A percentile compares a stretch with the other conserved stretches of the same genome.
Evolutionary conservation across 2,888 invertebrate genomes (phyloP).

Genomic region (Caenorhabditis zanzibari): DNA sequence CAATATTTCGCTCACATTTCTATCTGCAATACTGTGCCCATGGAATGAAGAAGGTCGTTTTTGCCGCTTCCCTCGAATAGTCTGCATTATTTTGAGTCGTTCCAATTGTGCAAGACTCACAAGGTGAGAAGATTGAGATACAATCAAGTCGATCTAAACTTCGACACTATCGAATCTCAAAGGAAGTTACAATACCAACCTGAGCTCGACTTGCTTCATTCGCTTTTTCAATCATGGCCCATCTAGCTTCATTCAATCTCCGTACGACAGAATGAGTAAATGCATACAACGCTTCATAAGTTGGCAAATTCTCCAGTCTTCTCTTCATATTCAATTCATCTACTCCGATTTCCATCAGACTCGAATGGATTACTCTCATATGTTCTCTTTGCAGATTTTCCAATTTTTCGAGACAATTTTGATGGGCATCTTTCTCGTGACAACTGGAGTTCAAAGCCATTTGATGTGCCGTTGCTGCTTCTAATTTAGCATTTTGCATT

Average conservation of each 20-base stretch:
- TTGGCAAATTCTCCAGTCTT: conserved; percentile 78
- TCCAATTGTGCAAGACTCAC: conserved; percentile 79
- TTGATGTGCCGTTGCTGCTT: conserved; percentile 77
- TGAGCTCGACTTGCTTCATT: conserved; percentile 68
- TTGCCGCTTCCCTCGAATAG: conserved; percentile 53
- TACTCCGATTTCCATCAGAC: conserved; percentile 46
- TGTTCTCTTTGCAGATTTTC: conserved; percentile 82
- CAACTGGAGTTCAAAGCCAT: conserved; percentile 72
- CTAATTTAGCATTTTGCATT: conserved; percentile 73
- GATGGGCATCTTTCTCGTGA: conserved; percentile 77
- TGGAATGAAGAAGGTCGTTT: conserved; percentile 79
- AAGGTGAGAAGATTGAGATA: conserved; percentile 78
- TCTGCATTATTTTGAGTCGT: conserved; percentile 65
- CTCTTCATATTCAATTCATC: conserved; percentile 66
- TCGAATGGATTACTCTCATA: conserved; percentile 75
- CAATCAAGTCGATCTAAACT: conserved; percentile 78
- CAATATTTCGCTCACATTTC: conserved; percentile 33
- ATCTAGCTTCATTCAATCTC: conserved; percentile 70
- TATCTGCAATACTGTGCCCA: conserved; percentile 72
- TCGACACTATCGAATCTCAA: too few relatives aligned
- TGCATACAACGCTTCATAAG: conserved; percentile 82
- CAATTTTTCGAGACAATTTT: conserved; percentile 80
- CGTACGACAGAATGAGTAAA: conserved; percentile 81
- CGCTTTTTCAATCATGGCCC: conserved; percentile 76
- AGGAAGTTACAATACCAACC: background rate